Percentiles rank a stretch among this genome's conserved stretches.
Conservation (phyloP, 2,888 invertebrate species). For the Orthosia cruda region DNA sequence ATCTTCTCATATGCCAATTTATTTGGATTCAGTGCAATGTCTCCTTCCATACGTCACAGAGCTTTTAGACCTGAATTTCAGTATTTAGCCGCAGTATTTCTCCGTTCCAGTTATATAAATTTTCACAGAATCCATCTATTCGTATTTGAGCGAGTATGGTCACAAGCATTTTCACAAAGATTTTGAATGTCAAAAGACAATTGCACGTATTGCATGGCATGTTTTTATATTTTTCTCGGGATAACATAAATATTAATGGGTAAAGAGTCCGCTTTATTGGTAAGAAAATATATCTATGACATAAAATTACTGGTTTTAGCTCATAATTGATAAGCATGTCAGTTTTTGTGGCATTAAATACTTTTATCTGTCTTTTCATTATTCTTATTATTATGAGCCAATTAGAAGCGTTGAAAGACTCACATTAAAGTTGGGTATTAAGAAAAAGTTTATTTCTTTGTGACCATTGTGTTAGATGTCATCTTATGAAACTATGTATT, state of each 20-base stretch:
- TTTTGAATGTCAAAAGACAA: not conserved
- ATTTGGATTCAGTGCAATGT: no score
- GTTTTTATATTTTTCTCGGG: not conserved
- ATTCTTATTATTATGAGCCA: not conserved
- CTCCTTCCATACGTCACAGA: no score
- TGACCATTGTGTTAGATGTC: slow-evolving; percentile 1
- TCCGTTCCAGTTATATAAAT: no score
- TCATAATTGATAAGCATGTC: no score
- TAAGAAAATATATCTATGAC: not conserved
- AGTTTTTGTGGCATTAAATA: no score
- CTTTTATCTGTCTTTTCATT: no score
- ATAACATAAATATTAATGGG: not conserved
- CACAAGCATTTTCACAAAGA: not conserved
- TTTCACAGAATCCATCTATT: no score
- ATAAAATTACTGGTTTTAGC: not conserved
- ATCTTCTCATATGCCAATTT: no score
- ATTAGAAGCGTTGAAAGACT: slow-evolving; percentile 1
- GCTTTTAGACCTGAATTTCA: no score
- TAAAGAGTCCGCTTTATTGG: not conserved
- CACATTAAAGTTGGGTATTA: not conserved
- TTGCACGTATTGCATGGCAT: not conserved
- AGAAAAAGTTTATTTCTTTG: not conserved
- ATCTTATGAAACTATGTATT: not conserved
- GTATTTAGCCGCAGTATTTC: no score
- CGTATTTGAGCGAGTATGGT: no score